Base-by-base conservation (phyloP, 2,888 invertebrate species). In the Philaethria dido region DNA sequence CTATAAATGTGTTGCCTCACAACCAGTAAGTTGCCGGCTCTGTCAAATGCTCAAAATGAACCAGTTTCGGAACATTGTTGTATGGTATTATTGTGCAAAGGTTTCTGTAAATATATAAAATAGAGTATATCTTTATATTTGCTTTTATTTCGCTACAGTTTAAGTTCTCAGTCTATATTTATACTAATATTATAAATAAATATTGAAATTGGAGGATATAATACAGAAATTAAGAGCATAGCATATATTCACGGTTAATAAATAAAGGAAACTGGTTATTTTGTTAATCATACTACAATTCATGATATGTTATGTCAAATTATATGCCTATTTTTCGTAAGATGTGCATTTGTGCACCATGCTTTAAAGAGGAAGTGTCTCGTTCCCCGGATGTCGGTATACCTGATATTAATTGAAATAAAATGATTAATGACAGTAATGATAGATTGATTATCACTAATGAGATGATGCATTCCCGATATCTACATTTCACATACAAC, bases 401-500 rank as follows among this genome's bases (percentile, higher is more conserved):
- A 44, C 57, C 22, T 44, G 44, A 20, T 61, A 62, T 66, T 57
- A 48, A 64, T 69, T 66, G 54, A 63, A 52, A 44, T 59, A 62
- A 57, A 59, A 59, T 64, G 62, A 69, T 42, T 50, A 68, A 52
- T 69, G 66, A 64, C 39, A 44, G 45, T 62, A 55, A 64, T 69
- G 68, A 71, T 71, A 70, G 63, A 54, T 54, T 39, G 68, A 78
- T 77, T 79, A 77, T 77, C 72, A 59, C 64, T 81, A 81, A 76
- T 75, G 77, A 76, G 55, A 75, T 80, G 79, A 75, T 76, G 78
- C 88, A 88, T 88, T 88, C 84, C 80, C 79, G 78, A 79, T 70
- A 78, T 79, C 89, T 89, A 92, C 87, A 88, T 87, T 88, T 87
- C 88, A 90, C 90, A 92, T 88, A 87, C 85, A 88, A 87, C 87